Conservation (phyloP, 2,797 vertebrate genomes). For the Fistularia commersonii region DNA sequence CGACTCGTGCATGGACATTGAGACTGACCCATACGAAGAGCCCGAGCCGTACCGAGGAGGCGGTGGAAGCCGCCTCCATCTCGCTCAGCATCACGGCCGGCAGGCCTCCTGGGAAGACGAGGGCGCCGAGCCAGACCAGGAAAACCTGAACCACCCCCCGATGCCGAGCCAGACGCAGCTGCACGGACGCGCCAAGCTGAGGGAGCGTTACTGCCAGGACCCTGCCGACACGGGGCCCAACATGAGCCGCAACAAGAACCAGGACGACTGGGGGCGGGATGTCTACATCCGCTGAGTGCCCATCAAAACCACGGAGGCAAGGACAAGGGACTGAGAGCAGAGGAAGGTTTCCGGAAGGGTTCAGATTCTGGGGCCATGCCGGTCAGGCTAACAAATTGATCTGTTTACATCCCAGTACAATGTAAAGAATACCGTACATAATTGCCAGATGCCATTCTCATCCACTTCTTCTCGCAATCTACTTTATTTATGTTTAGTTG, state of each 20-base stretch:
- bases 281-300: constrained; percentile 79
- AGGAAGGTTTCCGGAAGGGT: not conserved
- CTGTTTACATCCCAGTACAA: constrained; percentile 76
- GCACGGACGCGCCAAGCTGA: constrained; percentile 82
- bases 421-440: constrained; percentile 51
- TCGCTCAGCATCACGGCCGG: constrained; percentile 70
- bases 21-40: constrained; percentile 92
- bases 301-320: constrained; percentile 14
- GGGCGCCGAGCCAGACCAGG: constrained; percentile 82
- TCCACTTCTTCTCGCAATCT: constrained; percentile 55
- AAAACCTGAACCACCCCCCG: constrained; percentile 81
- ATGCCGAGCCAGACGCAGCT: constrained; percentile 66
- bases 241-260: constrained; percentile 80
- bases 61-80: constrained; percentile 68
- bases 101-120: constrained; percentile 86
- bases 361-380: constrained; percentile 47
- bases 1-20: constrained; percentile 93
- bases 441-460: constrained; percentile 55
- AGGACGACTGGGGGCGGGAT: constrained; percentile 81
- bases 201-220: constrained; percentile 83
- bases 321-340: constrained; percentile 27
- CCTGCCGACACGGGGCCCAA: constrained; percentile 72
- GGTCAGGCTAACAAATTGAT: constrained; percentile 61
- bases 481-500: constrained; percentile 45
- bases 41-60: constrained; percentile 80